These are phyloP conservation scores for Arctocebus calabarensis DNA, from an alignment of 2,797 vertebrate genomes.

Conservation along the genomic window DNA sequence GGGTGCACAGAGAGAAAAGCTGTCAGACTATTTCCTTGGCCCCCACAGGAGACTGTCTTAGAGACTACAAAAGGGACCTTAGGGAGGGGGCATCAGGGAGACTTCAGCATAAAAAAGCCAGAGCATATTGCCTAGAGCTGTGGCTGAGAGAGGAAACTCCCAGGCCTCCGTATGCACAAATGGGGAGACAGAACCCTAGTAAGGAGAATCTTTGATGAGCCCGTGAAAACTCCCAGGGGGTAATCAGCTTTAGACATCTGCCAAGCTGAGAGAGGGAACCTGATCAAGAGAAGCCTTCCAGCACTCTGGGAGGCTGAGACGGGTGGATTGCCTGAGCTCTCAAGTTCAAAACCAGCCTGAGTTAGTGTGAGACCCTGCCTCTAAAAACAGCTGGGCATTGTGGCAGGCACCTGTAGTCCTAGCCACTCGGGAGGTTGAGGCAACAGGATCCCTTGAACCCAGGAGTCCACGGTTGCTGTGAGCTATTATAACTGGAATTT, in stretches of 20 bases:
- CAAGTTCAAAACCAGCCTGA: too few species aligned
- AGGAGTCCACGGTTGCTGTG: too few species aligned
- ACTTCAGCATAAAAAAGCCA: neutral
- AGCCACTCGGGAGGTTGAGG: too few species aligned
- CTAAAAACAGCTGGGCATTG: too few species aligned
- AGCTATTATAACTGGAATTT: too few species aligned
- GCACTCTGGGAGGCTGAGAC: too few species aligned
- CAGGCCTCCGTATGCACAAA: neutral
- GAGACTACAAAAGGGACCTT: neutral
- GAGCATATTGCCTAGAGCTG: neutral
- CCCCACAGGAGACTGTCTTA: neutral
- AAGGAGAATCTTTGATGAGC: neutral
- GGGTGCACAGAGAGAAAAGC: neutral
- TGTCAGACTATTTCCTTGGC: neutral
- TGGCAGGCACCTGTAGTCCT: too few species aligned
- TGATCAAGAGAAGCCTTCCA: neutral
- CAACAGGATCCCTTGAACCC: too few species aligned
- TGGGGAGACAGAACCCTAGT: neutral
- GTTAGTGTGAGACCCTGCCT: too few species aligned
- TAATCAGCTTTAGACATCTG: neutral
- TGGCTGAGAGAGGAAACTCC: neutral
- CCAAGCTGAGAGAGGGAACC: neutral
- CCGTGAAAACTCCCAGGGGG: neutral
- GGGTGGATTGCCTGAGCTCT: too few species aligned
- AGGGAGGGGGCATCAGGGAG: neutral